Evolutionary conservation across 2,113 vertebrate species (phyloP).

Genomic region (Stegastes partitus): DNA sequence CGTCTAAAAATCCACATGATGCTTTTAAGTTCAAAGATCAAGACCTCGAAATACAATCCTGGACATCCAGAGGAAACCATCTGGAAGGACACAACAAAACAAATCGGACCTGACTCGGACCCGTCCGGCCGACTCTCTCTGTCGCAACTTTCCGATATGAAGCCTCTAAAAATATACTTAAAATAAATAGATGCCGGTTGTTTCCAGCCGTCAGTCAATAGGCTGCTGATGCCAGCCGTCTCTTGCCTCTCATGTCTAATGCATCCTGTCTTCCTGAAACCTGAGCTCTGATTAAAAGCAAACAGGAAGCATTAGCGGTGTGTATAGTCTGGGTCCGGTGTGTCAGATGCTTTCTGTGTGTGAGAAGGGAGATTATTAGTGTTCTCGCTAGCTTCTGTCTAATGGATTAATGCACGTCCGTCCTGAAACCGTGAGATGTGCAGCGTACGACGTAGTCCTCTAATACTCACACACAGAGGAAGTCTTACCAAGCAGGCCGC

Average conservation of each 20-base stretch:
- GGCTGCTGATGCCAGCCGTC: slow-evolving; percentile 58
- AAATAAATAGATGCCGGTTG: slow-evolving; percentile 22
- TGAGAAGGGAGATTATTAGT: slow-evolving; percentile 51
- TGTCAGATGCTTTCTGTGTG: slow-evolving; percentile 43
- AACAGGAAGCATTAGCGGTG: slow-evolving; percentile 79
- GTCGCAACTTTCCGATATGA: not conserved
- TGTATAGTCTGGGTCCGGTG: slow-evolving; percentile 45
- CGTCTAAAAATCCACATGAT: too few relatives aligned
- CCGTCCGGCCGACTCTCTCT: slow-evolving; percentile 2
- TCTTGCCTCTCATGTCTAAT: slow-evolving; percentile 70
- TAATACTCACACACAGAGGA: slow-evolving; percentile 25
- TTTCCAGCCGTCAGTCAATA: slow-evolving; percentile 54
- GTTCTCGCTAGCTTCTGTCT: slow-evolving; percentile 59
- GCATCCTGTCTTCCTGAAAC: slow-evolving; percentile 81
- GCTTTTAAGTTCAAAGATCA: too few relatives aligned
- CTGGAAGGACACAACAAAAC: not conserved
- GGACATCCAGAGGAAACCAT: not conserved
- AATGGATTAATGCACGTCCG: slow-evolving; percentile 65
- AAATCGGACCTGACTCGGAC: not conserved
- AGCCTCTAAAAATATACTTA: slow-evolving; percentile 17
- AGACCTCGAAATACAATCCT: too few relatives aligned
- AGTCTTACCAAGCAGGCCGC: slow-evolving; percentile 10
- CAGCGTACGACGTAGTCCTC: not conserved
- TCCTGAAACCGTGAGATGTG: slow-evolving; percentile 48
- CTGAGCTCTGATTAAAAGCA: slow-evolving; percentile 79